Percentiles rank a stretch among this genome's conserved stretches.
Conservation (phyloP, 2,888 invertebrate genomes). For the Lithodes maja region DNA sequence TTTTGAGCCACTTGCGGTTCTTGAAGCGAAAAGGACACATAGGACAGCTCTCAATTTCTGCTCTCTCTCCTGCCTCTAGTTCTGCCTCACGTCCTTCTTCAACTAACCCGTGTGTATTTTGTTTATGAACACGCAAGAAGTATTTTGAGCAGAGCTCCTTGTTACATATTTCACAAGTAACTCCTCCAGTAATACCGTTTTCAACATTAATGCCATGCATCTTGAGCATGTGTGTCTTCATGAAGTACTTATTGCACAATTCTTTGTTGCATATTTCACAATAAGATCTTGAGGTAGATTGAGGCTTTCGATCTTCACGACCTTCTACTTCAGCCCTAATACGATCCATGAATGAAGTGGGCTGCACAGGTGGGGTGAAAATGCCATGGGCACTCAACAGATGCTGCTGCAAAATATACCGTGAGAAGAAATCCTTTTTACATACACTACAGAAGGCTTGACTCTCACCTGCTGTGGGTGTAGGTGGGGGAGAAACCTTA, state of each 20-base stretch:
- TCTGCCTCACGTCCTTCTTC: conserved; percentile 61
- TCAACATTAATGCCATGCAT: conserved; percentile 98
- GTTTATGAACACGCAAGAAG: conserved; percentile 97
- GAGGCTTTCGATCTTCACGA: conserved; percentile 70
- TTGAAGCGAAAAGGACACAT: conserved; percentile 91
- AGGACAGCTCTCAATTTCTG: conserved; percentile 82
- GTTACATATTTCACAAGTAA: conserved; percentile 97
- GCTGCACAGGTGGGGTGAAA: conserved; percentile 71
- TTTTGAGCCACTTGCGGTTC: conserved; percentile 90
- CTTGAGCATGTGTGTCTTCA: conserved; percentile 99
- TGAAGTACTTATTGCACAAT: conserved; percentile 99
- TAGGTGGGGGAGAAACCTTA: conserved; percentile 68
- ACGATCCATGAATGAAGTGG: conserved; percentile 66
- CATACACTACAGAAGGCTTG: conserved; percentile 77
- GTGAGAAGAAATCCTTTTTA: conserved; percentile 79
- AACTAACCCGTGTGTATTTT: conserved; percentile 90
- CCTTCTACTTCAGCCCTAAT: conserved; percentile 68
- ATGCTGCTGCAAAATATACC: conserved; percentile 82
- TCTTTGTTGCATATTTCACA: conserved; percentile 99
- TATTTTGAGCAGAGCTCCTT: conserved; percentile 99
- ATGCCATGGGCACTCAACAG: conserved; percentile 82
- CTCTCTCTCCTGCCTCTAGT: conserved; percentile 44
- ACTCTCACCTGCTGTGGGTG: conserved; percentile 71
- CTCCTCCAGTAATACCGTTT: conserved; percentile 93
- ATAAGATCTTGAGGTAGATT: conserved; percentile 80